Base-by-base conservation (phyloP, 2,888 invertebrate genomes). In the Lottia gigantea region DNA sequence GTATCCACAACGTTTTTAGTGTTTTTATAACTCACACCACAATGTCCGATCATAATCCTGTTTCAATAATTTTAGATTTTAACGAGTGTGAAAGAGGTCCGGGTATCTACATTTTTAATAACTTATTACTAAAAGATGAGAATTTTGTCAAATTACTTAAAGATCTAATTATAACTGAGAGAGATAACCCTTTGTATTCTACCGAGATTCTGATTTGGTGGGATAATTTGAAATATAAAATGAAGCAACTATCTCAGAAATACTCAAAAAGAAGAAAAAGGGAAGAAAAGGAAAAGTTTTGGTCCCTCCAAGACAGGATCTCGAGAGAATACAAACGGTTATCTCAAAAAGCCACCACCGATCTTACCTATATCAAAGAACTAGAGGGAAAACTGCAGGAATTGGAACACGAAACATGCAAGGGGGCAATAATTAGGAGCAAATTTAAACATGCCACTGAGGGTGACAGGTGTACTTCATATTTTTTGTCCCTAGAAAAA, bases 201-300 rank as follows among this genome's bases (percentile, higher is more conserved):
- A 49, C 55, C 14, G 69, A 69, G 16, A 64, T 64, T 46, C 26
- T 65, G 19, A 23, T 70, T 16, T 72, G 67, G 72, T 73, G 67
- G 72, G 72, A 67, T 65, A 70, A 73, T 65, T 49, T 73, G 15
- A 72, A 70, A 64, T 72, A 70, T 64, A 64, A 65, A 25, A 25
- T 67, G 15, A 72, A 70, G 49, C 46, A 66, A 31, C 55, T 46
- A 40, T 19, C 64, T 16, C 62, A 64, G 19, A 46, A 16, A 61
- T 67, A 46, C 23, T 40, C 67, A 23, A 55, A 67, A 46, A 67
- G 25, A 31, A 65, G n/a, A 26, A 45, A 8, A 19, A 67, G 64
- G 23, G 31, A 23, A 46, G 26, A 62, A 64, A 64, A 67, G 62
- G 31, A 46, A 47, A 45, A 68, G 40, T 66, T 40, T 66, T 72